Evolutionary conservation across 2,888 invertebrate species (phyloP).

Genomic region (Drosophila macrospina): DNA sequence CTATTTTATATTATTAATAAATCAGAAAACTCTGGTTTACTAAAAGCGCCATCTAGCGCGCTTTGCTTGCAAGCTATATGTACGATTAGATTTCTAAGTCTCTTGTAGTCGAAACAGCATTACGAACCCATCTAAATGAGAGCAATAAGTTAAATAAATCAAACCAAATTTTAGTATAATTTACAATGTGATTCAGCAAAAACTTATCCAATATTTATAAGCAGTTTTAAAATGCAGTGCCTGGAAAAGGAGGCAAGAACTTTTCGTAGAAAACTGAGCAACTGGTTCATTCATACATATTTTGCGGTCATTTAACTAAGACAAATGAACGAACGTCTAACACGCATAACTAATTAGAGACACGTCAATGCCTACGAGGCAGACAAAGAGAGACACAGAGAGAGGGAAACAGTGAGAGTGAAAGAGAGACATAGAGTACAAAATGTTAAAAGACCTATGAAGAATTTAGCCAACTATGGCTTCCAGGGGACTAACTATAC

Average conservation of each 20-base stretch:
- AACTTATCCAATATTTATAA: background rate
- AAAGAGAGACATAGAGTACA: background rate
- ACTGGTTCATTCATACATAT: slow-evolving; percentile 10
- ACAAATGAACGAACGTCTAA: slow-evolving; percentile 33
- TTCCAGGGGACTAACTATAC: slow-evolving; percentile 11
- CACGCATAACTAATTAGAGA: slow-evolving; percentile 38
- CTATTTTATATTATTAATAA: no score
- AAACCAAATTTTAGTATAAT: no score
- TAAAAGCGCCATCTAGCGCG: no score
- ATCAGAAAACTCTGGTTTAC: no score
- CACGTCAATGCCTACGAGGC: slow-evolving; percentile 42
- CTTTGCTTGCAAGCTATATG: no score
- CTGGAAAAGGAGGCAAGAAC: background rate
- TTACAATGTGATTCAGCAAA: background rate
- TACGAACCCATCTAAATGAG: background rate
- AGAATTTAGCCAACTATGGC: slow-evolving; percentile 19
- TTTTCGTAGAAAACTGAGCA: background rate
- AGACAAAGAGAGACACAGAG: background rate
- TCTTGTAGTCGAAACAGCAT: background rate
- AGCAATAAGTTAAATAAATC: no score
- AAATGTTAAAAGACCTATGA: background rate
- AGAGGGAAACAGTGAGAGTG: background rate
- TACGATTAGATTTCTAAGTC: background rate
- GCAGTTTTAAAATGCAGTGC: background rate
- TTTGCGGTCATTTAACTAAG: slow-evolving; percentile 5